Evolutionary conservation across 2,888 invertebrate species (phyloP).

Genomic region (Iselma pallidipennis): DNA sequence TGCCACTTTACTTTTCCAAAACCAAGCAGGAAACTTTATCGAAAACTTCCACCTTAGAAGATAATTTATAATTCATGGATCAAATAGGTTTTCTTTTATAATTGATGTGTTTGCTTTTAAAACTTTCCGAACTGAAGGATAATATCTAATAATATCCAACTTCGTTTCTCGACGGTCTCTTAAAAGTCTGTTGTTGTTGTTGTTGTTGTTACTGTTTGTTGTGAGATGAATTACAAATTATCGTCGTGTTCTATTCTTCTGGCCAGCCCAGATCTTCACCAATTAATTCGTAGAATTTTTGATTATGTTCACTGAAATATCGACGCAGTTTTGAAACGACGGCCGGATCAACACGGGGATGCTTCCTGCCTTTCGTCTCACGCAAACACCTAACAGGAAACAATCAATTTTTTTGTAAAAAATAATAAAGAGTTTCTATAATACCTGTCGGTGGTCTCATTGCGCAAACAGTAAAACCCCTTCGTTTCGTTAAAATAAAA

Average conservation of each 20-base stretch:
- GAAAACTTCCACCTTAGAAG: constrained; percentile 9
- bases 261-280: constrained; percentile 94
- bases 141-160: too few species aligned
- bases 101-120: constrained; percentile 4
- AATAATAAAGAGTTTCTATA: neutral
- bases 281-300: constrained; percentile 89
- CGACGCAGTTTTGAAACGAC: constrained; percentile 79
- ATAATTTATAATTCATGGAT: constrained; percentile 20
- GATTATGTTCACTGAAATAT: constrained; percentile 91
- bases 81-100: neutral
- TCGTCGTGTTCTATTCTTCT: constrained; percentile 68
- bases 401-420: neutral
- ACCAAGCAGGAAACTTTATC: neutral
- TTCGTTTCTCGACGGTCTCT: too few species aligned
- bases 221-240: neutral
- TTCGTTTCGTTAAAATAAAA: constrained; percentile 97
- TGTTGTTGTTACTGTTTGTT: neutral
- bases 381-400: constrained; percentile 64
- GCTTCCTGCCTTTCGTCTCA: constrained; percentile 80
- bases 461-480: constrained; percentile 91
- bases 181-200: too few species aligned
- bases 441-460: constrained; percentile 78
- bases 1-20: too few species aligned
- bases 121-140: constrained; percentile 1
- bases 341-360: constrained; percentile 81